Evolutionary conservation across 2,113 vertebrate species (phyloP), one percentile per base, ranked within the genome.

Genomic region (Anoura caudifer): DNA sequence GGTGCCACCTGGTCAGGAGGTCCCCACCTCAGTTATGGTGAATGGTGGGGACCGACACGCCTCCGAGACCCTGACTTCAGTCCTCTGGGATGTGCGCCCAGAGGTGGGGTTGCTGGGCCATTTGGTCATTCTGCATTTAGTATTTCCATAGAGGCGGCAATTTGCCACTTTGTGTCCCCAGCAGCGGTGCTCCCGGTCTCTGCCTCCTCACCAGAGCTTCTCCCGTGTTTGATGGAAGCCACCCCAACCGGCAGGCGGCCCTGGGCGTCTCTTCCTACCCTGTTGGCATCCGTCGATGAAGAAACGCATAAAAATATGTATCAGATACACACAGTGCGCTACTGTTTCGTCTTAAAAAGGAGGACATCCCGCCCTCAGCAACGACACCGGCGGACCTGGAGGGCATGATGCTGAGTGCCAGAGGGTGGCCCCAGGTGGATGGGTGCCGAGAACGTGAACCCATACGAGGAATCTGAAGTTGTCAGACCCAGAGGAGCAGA

Each of bases 181-280:
- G 0, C 0, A 13, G 52, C 17, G 10, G 45, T 10, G 47, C 12
- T 56, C 17, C 4, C 4, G 1, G 3, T 17, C 50, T 31, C 50
- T 0, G 0, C n/a, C 17, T 26, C 13, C 65, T 50, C 4, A 1
- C 61, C 28, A 7, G 7, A 7, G 2, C 50, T 3, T 0, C 5
- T 13, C 73, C 3, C 1, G 1, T 41, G 75, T 36, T 10, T 43
- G 26, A 65, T 0, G 10, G 20, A 4, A 0, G 20, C 56, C 20
- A 0, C 24, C 45, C 56, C 36, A 33, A 12, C 80, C 10, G 75
- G 4, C 33, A 63, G 20, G 52, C 33, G 16, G 26, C 2, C 7
- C 3, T 1, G 14, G 3, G 41, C 63, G 17, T 61, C 38, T 61
- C 26, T 72, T 47, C 41, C 6, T 14, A 7, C 10, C 82, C 43